Conservation (phyloP, 1,140 invertebrate species). For the Sesamia nonagrioides region DNA sequence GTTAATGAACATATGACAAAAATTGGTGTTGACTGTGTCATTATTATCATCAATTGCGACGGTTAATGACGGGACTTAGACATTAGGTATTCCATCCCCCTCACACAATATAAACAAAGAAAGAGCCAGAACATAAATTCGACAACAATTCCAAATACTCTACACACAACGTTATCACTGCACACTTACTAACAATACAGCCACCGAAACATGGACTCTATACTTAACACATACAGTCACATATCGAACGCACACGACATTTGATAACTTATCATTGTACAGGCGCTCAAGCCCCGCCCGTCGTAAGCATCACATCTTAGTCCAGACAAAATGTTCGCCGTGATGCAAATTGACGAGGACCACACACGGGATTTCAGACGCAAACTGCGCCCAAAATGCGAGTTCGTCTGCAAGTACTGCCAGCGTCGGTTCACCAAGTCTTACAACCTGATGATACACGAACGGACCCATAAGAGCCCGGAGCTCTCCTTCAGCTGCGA, state of each 20-base stretch:
- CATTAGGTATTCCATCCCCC: constrained; percentile 40
- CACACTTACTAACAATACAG: constrained; percentile 45
- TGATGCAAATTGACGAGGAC: constrained; percentile 96
- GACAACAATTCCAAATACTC: constrained; percentile 43
- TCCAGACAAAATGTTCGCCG: constrained; percentile 93
- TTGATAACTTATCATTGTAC: constrained; percentile 83
- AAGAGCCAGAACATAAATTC: constrained; percentile 48
- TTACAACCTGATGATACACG: constrained; percentile 99
- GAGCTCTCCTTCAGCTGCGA: constrained; percentile 99
- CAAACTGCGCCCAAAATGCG: constrained; percentile 97
- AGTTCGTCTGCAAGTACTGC: constrained; percentile 99
- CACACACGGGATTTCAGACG: constrained; percentile 96
- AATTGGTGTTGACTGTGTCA: constrained; percentile 26
- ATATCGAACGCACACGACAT: constrained; percentile 57
- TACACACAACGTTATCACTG: constrained; percentile 48
- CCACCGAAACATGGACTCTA: constrained; percentile 54
- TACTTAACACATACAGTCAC: constrained; percentile 53
- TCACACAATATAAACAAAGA: constrained; percentile 37
- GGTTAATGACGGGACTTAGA: constrained; percentile 50
- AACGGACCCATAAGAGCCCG: constrained; percentile 98
- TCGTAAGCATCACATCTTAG: constrained; percentile 81
- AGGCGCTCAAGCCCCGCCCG: constrained; percentile 84
- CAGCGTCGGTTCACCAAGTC: constrained; percentile 99
- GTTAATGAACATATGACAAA: constrained; percentile 8
- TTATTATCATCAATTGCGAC: constrained; percentile 41